These are phyloP conservation scores for Fregata magnificens DNA, from an alignment of 2,113 vertebrate species.

Conservation along the genomic window DNA sequence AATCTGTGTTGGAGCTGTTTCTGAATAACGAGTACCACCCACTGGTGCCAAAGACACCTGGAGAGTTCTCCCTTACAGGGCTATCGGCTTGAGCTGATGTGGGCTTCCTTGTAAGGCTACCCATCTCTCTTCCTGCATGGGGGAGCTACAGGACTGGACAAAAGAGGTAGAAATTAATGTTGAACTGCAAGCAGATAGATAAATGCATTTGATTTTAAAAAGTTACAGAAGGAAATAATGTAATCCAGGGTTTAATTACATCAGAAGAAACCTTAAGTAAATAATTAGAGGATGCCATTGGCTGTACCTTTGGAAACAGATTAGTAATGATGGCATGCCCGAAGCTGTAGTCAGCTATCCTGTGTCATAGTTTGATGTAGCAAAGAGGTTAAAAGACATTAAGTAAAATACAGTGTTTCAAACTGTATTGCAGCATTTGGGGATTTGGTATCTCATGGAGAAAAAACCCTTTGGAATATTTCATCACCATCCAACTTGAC, in stretches of 20 bases:
- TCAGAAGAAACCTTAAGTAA: background rate
- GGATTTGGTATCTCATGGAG: slow-evolving; percentile 11
- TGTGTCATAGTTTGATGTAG: background rate
- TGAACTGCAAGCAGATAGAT: background rate
- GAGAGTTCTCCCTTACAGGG: background rate
- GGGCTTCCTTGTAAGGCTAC: background rate
- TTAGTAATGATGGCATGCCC: background rate
- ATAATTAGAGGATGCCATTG: background rate
- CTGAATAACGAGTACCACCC: background rate
- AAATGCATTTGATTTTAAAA: background rate
- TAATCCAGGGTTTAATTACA: background rate
- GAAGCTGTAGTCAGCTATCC: background rate
- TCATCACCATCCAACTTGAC: slow-evolving; percentile 52
- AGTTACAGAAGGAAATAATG: background rate
- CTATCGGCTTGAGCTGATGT: background rate
- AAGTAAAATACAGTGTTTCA: background rate
- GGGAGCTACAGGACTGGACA: background rate
- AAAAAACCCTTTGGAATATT: slow-evolving; percentile 2
- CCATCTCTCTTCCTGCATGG: background rate
- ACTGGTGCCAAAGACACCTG: background rate
- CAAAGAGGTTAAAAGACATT: background rate
- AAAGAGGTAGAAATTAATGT: background rate
- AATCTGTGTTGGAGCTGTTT: background rate
- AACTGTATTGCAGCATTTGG: slow-evolving; percentile 20
- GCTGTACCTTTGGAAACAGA: background rate